phyloP scores from a whole-genome alignment of 2,888 invertebrate genomes.

The Chrysina gloriosa region DNA sequence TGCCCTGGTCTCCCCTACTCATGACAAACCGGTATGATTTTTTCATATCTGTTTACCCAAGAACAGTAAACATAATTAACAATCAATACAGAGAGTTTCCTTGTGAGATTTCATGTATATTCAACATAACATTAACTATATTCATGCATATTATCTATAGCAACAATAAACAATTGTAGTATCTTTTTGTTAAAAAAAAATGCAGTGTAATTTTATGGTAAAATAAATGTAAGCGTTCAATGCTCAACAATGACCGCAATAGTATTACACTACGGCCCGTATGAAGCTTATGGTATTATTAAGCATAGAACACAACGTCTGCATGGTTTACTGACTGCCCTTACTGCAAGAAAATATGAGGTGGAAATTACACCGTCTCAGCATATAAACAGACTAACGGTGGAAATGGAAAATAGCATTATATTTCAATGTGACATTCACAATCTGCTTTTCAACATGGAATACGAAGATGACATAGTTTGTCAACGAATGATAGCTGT shows the following conservation, averaged over 20 bases:
- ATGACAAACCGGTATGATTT: no score
- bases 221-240: slow-evolving; percentile 6
- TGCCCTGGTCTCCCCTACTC: no score
- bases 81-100: no score
- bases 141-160: no score
- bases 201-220: no score
- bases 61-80: no score
- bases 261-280: slow-evolving; percentile 59
- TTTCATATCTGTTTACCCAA: no score
- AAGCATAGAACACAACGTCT: slow-evolving; percentile 57
- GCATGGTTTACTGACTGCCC: slow-evolving; percentile 50
- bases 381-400: slow-evolving; percentile 55
- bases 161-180: no score
- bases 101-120: no score
- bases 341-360: slow-evolving; percentile 50
- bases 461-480: slow-evolving; percentile 55
- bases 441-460: slow-evolving; percentile 57
- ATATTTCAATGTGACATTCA: slow-evolving; percentile 58
- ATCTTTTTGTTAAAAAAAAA: no score
- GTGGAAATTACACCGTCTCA: slow-evolving; percentile 55
- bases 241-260: slow-evolving; percentile 42
- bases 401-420: slow-evolving; percentile 55
- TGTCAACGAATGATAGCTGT: slow-evolving; percentile 53
- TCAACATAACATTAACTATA: no score
- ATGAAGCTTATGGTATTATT: slow-evolving; percentile 57